Evolutionary conservation across 1,140 invertebrate genomes (phyloP), one percentile per base, ranked within the genome.

Genomic region (Drosophila sechellia): DNA sequence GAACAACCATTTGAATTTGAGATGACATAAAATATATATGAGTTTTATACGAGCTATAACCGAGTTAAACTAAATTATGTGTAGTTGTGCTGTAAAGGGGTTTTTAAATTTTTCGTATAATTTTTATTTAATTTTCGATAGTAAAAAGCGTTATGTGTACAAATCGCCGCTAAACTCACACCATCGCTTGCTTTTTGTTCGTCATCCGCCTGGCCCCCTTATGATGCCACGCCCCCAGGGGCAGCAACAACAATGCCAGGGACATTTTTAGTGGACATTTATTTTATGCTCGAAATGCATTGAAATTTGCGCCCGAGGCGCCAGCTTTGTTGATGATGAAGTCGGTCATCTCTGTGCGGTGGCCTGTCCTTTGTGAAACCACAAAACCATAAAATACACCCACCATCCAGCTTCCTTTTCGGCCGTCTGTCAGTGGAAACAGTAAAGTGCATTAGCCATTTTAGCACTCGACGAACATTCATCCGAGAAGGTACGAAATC

Each of bases 211-310:
- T 68, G 45, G 50, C 63, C 69, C 77, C 77, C 61, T 58, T 45
- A 10, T 10, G 15, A 48, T 55, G 66, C 54, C 72, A 75, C 81
- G 64, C 81, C 74, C 73, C 74, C 74, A 70, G 53, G 74, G 17
- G 46, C 58, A 55, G 31, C 56, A 60, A 60, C 61, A 75, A 76
- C 65, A 50, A 69, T 42, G 56, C 25, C 68, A 78, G 56, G 69
- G 84, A 86, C 83, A 86, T 79, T 86, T 86, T 86, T 87, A 86
- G 83, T 87, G 83, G 83, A 86, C 83, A 86, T 86, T 86, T 86
- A 86, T 86, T 87, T 86, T 83, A 83, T 86, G 83, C 79, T 81
- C 69, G 75, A 87, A 87, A 79, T 79, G 83, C 83, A 87, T 87
- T 83, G 83, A 86, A 87, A 86, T 86, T 69, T 79, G 42, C 75